A percentile compares a stretch with the other conserved stretches of the same genome.
Conservation (phyloP, 1,140 invertebrate species). For the Drosophila kurseongensis region DNA sequence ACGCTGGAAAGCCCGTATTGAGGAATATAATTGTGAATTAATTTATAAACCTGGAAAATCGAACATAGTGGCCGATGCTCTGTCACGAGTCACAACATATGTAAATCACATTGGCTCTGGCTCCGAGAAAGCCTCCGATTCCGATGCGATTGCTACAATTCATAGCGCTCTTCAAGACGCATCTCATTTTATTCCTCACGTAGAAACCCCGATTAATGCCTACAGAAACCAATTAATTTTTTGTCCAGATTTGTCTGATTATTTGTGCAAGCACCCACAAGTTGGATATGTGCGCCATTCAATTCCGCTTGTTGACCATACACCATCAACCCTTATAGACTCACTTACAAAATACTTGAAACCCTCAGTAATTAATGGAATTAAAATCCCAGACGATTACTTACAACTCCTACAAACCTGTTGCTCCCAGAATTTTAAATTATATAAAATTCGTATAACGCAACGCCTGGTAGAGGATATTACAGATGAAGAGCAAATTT, state of each 20-base stretch:
- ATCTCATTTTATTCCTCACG: neutral
- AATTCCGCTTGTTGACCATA: neutral
- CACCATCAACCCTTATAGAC: neutral
- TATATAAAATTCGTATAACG: too few species aligned
- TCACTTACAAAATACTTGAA: neutral
- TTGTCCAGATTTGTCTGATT: neutral
- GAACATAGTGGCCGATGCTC: slow-evolving; percentile 9
- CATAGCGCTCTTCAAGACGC: neutral
- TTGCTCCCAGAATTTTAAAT: too few species aligned
- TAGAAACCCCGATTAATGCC: too few species aligned
- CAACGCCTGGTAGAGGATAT: too few species aligned
- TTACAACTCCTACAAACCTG: too few species aligned
- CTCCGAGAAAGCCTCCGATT: neutral
- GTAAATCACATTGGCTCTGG: neutral
- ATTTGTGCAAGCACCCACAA: neutral
- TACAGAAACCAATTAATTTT: neutral
- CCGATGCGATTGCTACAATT: neutral
- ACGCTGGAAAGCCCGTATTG: slow-evolving; percentile 10
- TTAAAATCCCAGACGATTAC: too few species aligned
- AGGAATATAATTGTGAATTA: slow-evolving; percentile 19
- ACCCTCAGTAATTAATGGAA: too few species aligned
- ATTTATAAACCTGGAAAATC: slow-evolving; percentile 22
- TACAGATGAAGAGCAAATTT: too few species aligned
- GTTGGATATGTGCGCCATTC: neutral
- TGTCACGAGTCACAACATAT: too few species aligned